Evolutionary conservation across 2,888 invertebrate genomes (phyloP), one percentile per base, ranked within the genome.

Genomic region (Tortrix viridana): DNA sequence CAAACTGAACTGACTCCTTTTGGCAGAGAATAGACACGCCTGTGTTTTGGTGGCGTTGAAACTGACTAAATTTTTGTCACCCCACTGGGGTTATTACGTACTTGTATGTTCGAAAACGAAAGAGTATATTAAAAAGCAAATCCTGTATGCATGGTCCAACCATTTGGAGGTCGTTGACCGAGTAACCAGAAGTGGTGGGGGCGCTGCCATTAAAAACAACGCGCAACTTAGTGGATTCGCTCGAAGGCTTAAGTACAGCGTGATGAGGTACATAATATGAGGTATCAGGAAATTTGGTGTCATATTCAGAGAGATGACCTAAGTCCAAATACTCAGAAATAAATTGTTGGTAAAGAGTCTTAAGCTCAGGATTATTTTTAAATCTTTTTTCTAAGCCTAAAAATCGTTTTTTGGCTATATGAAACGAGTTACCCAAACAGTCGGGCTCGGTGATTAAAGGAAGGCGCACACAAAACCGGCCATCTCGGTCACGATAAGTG

Each of bases 151-250:
- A 20, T 14, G 49, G 43, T 1, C 58, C 57, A 6, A 22, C 41
- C 18, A 14, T 49, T 16, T 49, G 57, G 1, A 57, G 16, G 32
- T 57, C 58, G 16, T 58, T 58, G 9, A 49, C 14, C 3, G 44
- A 59, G 20, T 26, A 50, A 4, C 50, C 44, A 12, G 59, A 59
- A 1, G 50, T 50, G 5, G 59, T 50, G 23, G 3, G n/a, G 4
- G 59, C 50, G 9, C 50, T 50, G 1, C 44, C 50, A 23, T 58
- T 49, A 26, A 58, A 58, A 12, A 26, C 49, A 23, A 49, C 48
- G 41, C 48, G 49, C 6, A 58, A 12, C 7, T 58, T 58, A 4
- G 43, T 58, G 4, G 58, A 46, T 44, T 55, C 46, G 12, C 55
- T 55, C 5, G 43, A 43, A 14, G 44, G 44, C n/a, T 16, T 5